Conservation (phyloP, 2,113 vertebrate genomes). For the Ondatra zibethicus region DNA sequence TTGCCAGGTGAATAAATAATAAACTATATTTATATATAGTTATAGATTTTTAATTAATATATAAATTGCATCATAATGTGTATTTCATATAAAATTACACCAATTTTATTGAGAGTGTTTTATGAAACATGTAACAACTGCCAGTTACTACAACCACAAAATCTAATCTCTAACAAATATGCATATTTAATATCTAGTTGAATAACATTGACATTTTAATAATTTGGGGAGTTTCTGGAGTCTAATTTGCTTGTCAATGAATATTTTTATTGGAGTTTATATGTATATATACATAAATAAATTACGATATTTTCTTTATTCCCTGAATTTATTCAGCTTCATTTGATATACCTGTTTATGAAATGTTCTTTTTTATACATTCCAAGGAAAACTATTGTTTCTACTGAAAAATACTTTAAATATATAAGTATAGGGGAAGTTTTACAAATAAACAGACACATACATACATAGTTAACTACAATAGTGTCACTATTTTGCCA, state of each 20-base stretch:
- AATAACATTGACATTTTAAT: neutral
- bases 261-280: slow-evolving; percentile 1
- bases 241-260: neutral
- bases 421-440: neutral
- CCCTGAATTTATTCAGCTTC: neutral
- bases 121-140: neutral
- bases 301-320: neutral
- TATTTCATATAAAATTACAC: neutral
- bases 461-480: neutral
- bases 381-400: neutral
- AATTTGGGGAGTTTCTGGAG: neutral
- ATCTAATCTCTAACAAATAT: neutral
- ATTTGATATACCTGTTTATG: neutral
- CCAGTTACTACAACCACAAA: neutral
- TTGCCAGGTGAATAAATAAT: neutral
- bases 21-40: neutral
- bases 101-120: neutral
- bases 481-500: neutral
- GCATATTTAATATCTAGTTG: neutral
- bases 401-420: neutral
- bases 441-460: neutral
- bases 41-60: neutral
- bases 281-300: neutral
- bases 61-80: too few species aligned
- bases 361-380: neutral